phyloP scores from a whole-genome alignment of 2,797 vertebrate species.

The Apodemus agrarius region DNA sequence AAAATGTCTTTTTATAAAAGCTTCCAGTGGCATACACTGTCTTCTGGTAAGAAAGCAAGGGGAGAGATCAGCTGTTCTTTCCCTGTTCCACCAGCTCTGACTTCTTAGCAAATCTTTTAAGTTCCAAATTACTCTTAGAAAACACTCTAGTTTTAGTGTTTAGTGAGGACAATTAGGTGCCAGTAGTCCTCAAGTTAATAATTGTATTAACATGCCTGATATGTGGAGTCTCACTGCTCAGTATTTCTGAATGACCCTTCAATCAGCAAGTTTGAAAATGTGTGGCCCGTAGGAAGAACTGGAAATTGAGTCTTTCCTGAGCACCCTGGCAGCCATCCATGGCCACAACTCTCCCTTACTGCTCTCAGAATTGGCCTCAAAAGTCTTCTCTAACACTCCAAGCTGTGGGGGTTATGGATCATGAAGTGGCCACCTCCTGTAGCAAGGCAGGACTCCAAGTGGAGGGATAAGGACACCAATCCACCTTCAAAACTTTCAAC shows the following conservation, averaged over 20 bases:
- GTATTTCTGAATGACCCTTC: not conserved
- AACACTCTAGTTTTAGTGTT: too few species aligned
- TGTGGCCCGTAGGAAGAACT: not conserved
- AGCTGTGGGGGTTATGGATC: not conserved
- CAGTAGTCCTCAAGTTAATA: not conserved
- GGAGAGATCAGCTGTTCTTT: not conserved
- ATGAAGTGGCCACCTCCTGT: not conserved
- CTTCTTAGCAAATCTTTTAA: not conserved
- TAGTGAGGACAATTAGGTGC: not conserved
- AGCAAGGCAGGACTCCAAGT: not conserved
- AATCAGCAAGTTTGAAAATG: not conserved
- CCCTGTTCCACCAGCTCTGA: not conserved
- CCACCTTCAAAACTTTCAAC: not conserved
- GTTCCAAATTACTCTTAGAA: not conserved
- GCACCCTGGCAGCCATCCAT: not conserved
- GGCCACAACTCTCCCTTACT: not conserved
- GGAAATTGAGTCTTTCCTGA: not conserved
- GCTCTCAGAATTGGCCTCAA: not conserved
- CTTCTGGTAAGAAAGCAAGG: slow-evolving; percentile 31
- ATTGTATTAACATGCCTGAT: not conserved
- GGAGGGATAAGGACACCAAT: not conserved
- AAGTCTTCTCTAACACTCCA: not conserved
- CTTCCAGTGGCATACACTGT: not conserved
- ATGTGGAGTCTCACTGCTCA: not conserved
- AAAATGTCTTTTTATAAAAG: slow-evolving; percentile 41